Base-by-base conservation (phyloP, 2,113 vertebrate genomes). In the Chlorodrepanis virens region DNA sequence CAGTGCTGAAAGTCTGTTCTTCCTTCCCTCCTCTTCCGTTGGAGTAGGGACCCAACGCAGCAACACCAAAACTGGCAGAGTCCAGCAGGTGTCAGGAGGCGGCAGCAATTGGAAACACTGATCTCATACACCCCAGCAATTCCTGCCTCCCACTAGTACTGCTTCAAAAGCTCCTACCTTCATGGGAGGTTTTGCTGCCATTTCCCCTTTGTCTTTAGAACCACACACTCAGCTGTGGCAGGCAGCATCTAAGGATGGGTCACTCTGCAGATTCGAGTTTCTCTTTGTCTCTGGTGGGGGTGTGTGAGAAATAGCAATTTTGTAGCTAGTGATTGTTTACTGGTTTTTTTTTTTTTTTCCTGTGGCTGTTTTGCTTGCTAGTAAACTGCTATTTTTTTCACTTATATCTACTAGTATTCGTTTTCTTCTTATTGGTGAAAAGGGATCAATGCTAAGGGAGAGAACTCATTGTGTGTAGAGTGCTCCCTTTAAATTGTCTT, bases 71-170 rank as follows among this genome's bases (percentile, higher is more conserved):
- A 37, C 33, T 13, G 8, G 13, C 4, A 5, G 33, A 53, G 27
- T 72, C 25, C 37, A 71, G 45, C 45, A 42, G 31, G 31, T 70
- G 12, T 35, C 37, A 71, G 56, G 37, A 61, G 31, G 45, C 0
- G 0, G 31, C 45, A 61, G 56, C 67, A 35, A 60, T 45, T 4
- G 0, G 37, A 37, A 61, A 13, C 37, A 21, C 47, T 44, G 33
- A 25, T 71, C 39, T 33, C 33, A 31, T 8, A 37, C 16, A 71
- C 0, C 1, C 21, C 0, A 1, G 14, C 47, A 45, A 27, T 27
- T 45, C 11, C 14, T 37, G 2, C 22, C 57, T 72, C 33, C 39
- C 11, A 3, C 47, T 63, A 61, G 68, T 44, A 9, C 57, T 72
- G 25, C 39, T 83, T 53, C 1, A 0, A 53, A 33, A 63, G 7